Percentiles rank a stretch among this genome's conserved stretches.
phyloP scores from a whole-genome alignment of 2,888 invertebrate genomes.

The Stratiomys singularior region DNA sequence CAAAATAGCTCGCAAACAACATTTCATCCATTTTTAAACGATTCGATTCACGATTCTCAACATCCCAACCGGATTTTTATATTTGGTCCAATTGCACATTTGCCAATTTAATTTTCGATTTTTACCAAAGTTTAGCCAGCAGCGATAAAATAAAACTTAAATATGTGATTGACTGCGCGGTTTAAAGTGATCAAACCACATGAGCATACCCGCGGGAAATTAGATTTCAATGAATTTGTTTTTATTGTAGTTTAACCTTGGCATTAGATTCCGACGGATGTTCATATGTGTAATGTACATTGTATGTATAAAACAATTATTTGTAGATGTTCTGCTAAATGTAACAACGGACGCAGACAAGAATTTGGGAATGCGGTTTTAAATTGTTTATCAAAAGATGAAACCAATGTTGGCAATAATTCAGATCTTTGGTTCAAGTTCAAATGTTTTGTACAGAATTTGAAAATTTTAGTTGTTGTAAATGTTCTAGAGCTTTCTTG shows the following conservation, averaged over 20 bases:
- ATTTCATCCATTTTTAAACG: not conserved
- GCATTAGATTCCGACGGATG: not conserved
- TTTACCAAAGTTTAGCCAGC: not conserved
- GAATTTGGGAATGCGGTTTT: not conserved
- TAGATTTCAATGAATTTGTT: not conserved
- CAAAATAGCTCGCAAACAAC: no score
- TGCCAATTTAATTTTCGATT: not conserved
- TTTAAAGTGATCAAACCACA: not conserved
- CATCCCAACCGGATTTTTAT: not conserved
- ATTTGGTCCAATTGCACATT: not conserved
- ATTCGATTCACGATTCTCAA: not conserved
- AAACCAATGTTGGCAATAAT: not conserved
- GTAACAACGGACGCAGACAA: not conserved
- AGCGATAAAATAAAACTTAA: not conserved
- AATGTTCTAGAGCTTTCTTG: no score
- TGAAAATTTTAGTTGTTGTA: not conserved
- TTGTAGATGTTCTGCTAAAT: not conserved
- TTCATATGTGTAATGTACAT: no score
- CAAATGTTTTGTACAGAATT: not conserved
- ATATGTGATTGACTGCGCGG: not conserved
- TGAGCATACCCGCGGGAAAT: not conserved
- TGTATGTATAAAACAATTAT: not conserved
- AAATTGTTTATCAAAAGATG: not conserved
- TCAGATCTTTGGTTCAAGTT: conserved; percentile 1
- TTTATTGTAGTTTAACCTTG: conserved; percentile 5